Conservation (phyloP, 2,888 invertebrate genomes). For the Philereme vetulata region DNA sequence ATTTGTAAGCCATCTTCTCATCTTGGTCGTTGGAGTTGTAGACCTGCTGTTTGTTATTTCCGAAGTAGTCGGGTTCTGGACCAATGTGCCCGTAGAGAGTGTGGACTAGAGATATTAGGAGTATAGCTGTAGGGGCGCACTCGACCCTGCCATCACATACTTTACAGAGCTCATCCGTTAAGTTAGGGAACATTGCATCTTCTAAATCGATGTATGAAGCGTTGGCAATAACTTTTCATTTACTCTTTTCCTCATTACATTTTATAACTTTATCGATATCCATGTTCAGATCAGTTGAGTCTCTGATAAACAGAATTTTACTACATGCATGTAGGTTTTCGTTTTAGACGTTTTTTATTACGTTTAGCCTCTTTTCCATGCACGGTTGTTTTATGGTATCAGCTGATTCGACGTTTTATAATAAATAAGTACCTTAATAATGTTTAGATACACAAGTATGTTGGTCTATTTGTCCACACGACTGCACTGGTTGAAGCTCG, state of each 20-base stretch:
- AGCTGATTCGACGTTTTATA: not conserved
- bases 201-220: slow-evolving; percentile 44
- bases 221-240: not conserved
- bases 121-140: slow-evolving; percentile 76
- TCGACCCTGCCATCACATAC: slow-evolving; percentile 76
- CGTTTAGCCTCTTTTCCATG: not conserved
- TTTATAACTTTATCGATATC: too few species aligned
- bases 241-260: too few species aligned
- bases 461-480: slow-evolving; percentile 9
- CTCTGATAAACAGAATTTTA: too few species aligned
- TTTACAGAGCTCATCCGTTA: slow-evolving; percentile 72
- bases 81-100: slow-evolving; percentile 72
- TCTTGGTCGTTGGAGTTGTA: slow-evolving; percentile 12
- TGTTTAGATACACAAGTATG: not conserved
- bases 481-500: slow-evolving; percentile 4
- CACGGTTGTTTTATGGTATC: not conserved
- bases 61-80: slow-evolving; percentile 69
- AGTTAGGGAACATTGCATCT: slow-evolving; percentile 73
- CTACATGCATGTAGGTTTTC: too few species aligned
- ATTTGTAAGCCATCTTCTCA: slow-evolving; percentile 32
- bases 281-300: too few species aligned
- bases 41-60: slow-evolving; percentile 41
- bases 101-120: slow-evolving; percentile 71
- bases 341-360: too few species aligned
- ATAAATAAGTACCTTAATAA: not conserved